Percentiles rank a stretch among this genome's conserved stretches.
Conservation (phyloP, 1,140 invertebrate species). For the Pentalonia nigronervosa region DNA sequence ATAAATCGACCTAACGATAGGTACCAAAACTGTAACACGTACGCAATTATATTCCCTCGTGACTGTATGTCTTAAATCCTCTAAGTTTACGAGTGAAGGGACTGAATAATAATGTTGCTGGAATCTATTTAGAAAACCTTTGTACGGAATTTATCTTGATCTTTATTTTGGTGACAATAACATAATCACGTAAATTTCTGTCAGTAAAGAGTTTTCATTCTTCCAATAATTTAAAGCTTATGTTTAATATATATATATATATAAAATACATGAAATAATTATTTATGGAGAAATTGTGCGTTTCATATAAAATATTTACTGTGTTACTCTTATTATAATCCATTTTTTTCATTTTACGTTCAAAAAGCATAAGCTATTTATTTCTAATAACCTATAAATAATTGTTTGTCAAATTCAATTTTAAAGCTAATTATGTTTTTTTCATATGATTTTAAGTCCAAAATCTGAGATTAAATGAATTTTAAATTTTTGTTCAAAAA, state of each 20-base stretch:
- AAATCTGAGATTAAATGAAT: not conserved
- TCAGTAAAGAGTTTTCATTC: not conserved
- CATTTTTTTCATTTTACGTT: not conserved
- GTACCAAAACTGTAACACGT: not conserved
- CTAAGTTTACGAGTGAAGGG: not conserved
- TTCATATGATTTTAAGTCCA: not conserved
- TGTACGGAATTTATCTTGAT: not conserved
- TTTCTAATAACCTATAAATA: not conserved
- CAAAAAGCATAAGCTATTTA: not conserved
- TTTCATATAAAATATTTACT: not conserved
- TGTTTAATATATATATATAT: not conserved
- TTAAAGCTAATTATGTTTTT: not conserved
- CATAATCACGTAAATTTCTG: not conserved
- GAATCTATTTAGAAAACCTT: not conserved
- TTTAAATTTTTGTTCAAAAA: not conserved
- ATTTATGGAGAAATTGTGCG: not conserved
- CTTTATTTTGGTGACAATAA: not conserved
- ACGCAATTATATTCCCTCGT: not conserved
- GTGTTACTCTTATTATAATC: not conserved
- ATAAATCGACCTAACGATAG: not conserved
- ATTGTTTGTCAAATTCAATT: not conserved
- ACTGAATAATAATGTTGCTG: not conserved
- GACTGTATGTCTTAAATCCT: not conserved
- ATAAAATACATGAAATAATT: not conserved
- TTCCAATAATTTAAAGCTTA: not conserved